A percentile compares a stretch with the other conserved stretches of the same genome.
Conservation (phyloP, 53 echinoderm and acorn worm species). For the Arbacia lixula region DNA sequence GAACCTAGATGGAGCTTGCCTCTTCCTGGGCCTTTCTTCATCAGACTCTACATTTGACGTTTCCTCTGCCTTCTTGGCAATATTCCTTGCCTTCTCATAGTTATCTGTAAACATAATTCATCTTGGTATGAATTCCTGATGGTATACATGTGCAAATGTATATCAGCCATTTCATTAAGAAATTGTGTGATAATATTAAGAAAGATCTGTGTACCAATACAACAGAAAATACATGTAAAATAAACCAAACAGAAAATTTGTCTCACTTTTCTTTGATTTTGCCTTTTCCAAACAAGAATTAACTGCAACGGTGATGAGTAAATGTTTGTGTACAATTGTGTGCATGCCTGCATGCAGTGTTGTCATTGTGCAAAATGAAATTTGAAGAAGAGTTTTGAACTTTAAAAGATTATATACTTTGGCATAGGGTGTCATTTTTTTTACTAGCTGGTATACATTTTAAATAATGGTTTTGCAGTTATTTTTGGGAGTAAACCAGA, state of each 20-base stretch:
- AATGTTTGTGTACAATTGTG: slow-evolving; percentile 2
- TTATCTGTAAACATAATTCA: slow-evolving; percentile 41
- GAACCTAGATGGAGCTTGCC: slow-evolving; percentile 46
- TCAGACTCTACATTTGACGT: slow-evolving; percentile 50
- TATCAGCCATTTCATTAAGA: slow-evolving; percentile 22
- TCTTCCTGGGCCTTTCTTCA: slow-evolving; percentile 44
- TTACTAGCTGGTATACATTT: slow-evolving; percentile 27
- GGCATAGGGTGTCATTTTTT: slow-evolving; percentile 22
- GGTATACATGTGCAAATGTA: slow-evolving; percentile 27
- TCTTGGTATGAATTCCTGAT: slow-evolving; percentile 28
- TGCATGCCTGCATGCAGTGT: slow-evolving; percentile 20
- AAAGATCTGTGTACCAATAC: too few relatives aligned
- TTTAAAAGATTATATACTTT: slow-evolving; percentile 27
- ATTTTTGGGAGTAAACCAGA: slow-evolving; percentile 25
- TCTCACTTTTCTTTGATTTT: slow-evolving; percentile 8
- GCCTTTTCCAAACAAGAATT: slow-evolving; percentile 25
- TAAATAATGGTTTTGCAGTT: slow-evolving; percentile 17
- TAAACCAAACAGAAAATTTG: slow-evolving; percentile 16
- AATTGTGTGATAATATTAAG: too few relatives aligned
- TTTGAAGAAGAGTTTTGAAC: slow-evolving; percentile 18
- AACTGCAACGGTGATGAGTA: slow-evolving; percentile 18
- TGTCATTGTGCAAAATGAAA: slow-evolving; percentile 19
- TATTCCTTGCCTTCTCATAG: slow-evolving; percentile 53
- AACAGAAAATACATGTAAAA: slow-evolving; percentile 26
- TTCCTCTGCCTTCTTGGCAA: slow-evolving; percentile 54